Conservation (phyloP, 53 echinoderm and acorn worm species). For the Mesocentrotus franciscanus region DNA sequence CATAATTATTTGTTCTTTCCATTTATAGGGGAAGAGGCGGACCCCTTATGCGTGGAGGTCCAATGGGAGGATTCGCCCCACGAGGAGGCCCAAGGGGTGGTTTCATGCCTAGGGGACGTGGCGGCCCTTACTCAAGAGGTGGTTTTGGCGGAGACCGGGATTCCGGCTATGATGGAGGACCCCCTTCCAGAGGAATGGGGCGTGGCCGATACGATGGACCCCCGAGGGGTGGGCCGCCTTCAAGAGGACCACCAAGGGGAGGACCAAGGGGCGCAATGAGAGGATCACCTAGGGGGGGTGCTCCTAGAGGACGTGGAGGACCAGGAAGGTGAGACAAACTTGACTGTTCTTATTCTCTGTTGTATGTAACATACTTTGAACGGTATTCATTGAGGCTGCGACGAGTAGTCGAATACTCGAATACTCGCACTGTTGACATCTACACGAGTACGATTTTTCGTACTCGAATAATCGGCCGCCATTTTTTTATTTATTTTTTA, state of each 20-base stretch:
- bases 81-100: constrained; percentile 55
- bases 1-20: neutral
- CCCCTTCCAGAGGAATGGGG: constrained; percentile 5
- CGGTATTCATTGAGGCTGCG: no score
- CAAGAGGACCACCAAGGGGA: constrained; percentile 30
- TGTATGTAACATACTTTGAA: no score
- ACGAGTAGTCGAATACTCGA: no score
- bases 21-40: constrained; percentile 52
- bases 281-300: constrained; percentile 50
- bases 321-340: constrained; percentile 13
- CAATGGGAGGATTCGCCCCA: constrained; percentile 21
- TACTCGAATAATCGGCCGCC: no score
- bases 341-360: no score
- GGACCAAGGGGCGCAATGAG: constrained; percentile 9
- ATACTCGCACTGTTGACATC: no score
- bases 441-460: no score
- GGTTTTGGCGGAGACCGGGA: constrained; percentile 14
- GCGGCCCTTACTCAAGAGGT: constrained; percentile 11
- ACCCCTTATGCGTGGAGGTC: constrained; percentile 53
- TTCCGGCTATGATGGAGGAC: neutral
- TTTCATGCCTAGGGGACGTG: constrained; percentile 53
- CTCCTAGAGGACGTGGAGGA: constrained; percentile 49
- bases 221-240: neutral
- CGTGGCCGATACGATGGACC: constrained; percentile 35
- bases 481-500: no score